Percentiles rank a stretch among this genome's conserved stretches.
Conservation (phyloP, 2,888 invertebrate genomes). For the Bibio marci region DNA sequence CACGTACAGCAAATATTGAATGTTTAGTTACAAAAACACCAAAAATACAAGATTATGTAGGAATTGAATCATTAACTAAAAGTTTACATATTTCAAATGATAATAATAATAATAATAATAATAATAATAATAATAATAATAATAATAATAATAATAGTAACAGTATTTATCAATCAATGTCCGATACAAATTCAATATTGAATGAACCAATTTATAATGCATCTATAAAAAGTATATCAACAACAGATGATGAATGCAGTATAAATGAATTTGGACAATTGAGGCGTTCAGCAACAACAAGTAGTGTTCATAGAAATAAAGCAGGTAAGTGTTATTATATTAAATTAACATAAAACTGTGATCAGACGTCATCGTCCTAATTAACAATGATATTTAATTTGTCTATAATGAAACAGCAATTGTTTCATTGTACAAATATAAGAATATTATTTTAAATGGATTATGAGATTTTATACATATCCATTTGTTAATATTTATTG, state of each 20-base stretch:
- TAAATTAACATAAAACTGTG: no score
- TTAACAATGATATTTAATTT: no score
- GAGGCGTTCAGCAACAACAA: constrained; percentile 12
- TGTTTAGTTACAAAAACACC: constrained; percentile 26
- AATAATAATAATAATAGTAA: not conserved
- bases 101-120: constrained; percentile 6
- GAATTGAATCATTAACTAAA: constrained; percentile 10
- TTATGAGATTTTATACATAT: no score
- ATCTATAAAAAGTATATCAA: constrained; percentile 8
- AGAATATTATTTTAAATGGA: no score
- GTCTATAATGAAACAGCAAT: no score
- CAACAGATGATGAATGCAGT: constrained; percentile 5
- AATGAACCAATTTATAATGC: constrained; percentile 21
- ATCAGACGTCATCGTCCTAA: no score
- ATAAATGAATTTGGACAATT: constrained; percentile 9
- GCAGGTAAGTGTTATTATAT: constrained; percentile 22
- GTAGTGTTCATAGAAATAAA: constrained; percentile 22
- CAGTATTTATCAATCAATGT: constrained; percentile 21
- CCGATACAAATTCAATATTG: constrained; percentile 34
- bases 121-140: not conserved
- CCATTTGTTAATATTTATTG: no score
- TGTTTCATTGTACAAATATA: no score
- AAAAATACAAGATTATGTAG: constrained; percentile 19
- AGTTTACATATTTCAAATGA: constrained; percentile 9
- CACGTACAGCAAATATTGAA: constrained; percentile 32